These are phyloP conservation scores for Buteo buteo DNA, from an alignment of 2,113 vertebrate species.

Conservation along the genomic window DNA sequence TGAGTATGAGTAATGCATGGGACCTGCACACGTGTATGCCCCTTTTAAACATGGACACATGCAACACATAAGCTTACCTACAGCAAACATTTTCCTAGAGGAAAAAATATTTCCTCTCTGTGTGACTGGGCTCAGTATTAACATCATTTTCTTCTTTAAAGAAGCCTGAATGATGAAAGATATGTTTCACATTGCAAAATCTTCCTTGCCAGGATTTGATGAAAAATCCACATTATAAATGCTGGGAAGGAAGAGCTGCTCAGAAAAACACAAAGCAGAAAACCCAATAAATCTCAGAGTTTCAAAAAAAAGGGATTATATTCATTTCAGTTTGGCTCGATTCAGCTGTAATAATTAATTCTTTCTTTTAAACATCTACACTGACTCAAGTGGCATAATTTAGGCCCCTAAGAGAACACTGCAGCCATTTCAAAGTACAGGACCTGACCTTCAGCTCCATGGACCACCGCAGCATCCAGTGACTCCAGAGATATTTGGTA, in stretches of 20 bases:
- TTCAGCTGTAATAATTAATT: background rate
- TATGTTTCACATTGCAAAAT: background rate
- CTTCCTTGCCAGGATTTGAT: background rate
- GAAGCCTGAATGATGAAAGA: background rate
- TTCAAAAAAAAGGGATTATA: background rate
- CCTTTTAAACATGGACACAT: background rate
- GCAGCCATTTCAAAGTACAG: background rate
- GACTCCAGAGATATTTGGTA: background rate
- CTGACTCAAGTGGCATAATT: background rate
- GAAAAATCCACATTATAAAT: background rate
- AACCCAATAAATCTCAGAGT: background rate
- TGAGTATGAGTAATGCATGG: background rate
- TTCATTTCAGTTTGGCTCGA: background rate
- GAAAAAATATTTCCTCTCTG: background rate
- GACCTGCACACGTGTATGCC: background rate
- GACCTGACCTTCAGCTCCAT: background rate
- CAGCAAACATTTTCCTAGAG: background rate
- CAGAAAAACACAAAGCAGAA: background rate
- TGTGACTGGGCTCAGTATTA: background rate
- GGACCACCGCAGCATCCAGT: background rate
- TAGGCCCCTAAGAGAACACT: background rate
- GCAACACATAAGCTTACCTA: background rate
- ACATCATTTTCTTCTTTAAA: background rate
- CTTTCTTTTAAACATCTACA: background rate
- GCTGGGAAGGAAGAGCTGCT: background rate